Conservation (phyloP, 2,797 vertebrate genomes). For the Tiaroga cobitis region DNA sequence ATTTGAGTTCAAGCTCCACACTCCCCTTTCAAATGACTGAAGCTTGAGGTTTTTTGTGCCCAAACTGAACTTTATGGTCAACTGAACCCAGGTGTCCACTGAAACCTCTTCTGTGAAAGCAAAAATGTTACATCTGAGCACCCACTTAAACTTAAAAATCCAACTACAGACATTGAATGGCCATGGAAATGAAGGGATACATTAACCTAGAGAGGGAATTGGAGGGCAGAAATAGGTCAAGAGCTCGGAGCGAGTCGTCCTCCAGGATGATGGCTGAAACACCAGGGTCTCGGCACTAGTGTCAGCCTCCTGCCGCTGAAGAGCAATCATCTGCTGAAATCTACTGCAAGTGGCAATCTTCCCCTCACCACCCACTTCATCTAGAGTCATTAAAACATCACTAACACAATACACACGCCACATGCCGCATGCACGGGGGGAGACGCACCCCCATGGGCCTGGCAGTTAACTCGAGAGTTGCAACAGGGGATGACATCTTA, state of each 20-base stretch:
- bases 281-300: slow-evolving; percentile 12
- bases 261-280: slow-evolving; percentile 25
- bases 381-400: slow-evolving; percentile 61
- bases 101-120: not conserved
- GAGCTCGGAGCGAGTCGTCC: slow-evolving; percentile 14
- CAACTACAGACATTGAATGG: not conserved
- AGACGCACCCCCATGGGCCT: slow-evolving; percentile 31
- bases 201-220: not conserved
- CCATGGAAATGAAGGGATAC: not conserved
- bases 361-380: slow-evolving; percentile 58
- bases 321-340: slow-evolving; percentile 55
- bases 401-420: slow-evolving; percentile 54
- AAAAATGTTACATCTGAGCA: not conserved
- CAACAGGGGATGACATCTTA: slow-evolving; percentile 47
- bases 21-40: not conserved
- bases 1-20: not conserved
- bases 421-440: slow-evolving; percentile 4
- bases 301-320: slow-evolving; percentile 40
- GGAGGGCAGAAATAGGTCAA: slow-evolving; percentile 48
- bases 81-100: not conserved
- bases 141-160: not conserved
- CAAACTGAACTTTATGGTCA: not conserved
- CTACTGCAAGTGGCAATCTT: slow-evolving; percentile 59
- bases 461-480: slow-evolving; percentile 53
- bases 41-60: not conserved